These are phyloP conservation scores for Phaethon lepturus DNA, from an alignment of 2,113 vertebrate genomes.

Conservation along the genomic window DNA sequence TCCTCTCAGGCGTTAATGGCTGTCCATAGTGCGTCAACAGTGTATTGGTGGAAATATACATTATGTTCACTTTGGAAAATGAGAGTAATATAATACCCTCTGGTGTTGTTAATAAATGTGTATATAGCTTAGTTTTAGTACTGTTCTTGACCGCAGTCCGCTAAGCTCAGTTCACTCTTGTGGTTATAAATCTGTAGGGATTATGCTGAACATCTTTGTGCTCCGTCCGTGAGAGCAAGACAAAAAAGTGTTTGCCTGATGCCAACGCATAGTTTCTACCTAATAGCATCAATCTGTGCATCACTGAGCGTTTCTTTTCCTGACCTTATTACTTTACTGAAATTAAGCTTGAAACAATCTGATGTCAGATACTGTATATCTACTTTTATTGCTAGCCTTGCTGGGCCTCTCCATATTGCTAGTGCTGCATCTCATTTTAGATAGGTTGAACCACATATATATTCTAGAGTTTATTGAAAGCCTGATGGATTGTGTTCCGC, in stretches of 20 bases:
- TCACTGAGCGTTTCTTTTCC: conserved; percentile 77
- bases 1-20: not conserved
- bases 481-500: conserved; percentile 79
- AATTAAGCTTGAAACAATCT: conserved; percentile 87
- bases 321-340: conserved; percentile 85
- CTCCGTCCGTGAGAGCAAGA: conserved; percentile 59
- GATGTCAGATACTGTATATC: conserved; percentile 84
- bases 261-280: conserved; percentile 55
- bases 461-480: conserved; percentile 81
- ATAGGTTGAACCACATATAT: conserved; percentile 81
- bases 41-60: conserved; percentile 12
- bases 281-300: conserved; percentile 80
- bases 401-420: conserved; percentile 78
- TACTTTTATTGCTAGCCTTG: conserved; percentile 82
- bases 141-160: conserved; percentile 36
- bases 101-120: conserved; percentile 51
- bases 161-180: conserved; percentile 19
- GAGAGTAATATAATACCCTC: conserved; percentile 21
- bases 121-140: conserved; percentile 43
- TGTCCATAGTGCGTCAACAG: not conserved
- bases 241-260: conserved; percentile 64
- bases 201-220: conserved; percentile 59
- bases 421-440: conserved; percentile 82
- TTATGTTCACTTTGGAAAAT: conserved; percentile 23
- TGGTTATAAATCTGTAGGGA: conserved; percentile 61